Evolutionary conservation across 2,888 invertebrate species (phyloP), one percentile per base, ranked within the genome.

Genomic region (Epinotia ramella): DNA sequence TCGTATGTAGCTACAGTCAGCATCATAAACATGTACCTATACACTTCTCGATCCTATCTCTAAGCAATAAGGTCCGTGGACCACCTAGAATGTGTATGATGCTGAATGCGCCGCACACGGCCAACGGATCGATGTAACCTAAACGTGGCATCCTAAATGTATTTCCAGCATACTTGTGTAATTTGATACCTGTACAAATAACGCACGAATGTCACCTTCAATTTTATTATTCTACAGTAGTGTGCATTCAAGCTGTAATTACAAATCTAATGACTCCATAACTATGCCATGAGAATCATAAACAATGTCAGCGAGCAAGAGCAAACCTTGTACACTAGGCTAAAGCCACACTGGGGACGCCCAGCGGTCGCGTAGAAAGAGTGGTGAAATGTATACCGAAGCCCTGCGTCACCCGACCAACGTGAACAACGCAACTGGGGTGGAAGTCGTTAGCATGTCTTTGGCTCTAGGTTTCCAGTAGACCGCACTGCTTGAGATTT

Each of bases 211-310:
- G 44, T 57, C 57, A 69, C 46, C 44, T 59, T 65, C 18, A 24
- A 66, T 59, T 65, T 28, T n/a, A 60, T 66, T 66, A 59, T 56
- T 56, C 62, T 56, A 68, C 24, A 73, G 62, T 49, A 62, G 57
- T 65, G 60, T 60, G 68, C 67, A 73, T 67, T 56, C 62, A 68
- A 73, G 73, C 73, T 62, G 60, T 66, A 73, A 60, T 73, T 73
- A 68, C 67, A 67, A 68, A 67, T 46, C 73, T 73, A 68, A 62
- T 68, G 73, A 73, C 73, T 73, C 62, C 62, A 62, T 67, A 62
- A 68, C 44, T 66, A 40, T 67, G 44, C 12, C 62, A 49, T 62
- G 63, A 5, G 33, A 62, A 53, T 46, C n/a, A 60, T 69, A 69
- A 69, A 69, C 60, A 69, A 69, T 3, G 20, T 28, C 56, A 44